A percentile compares a stretch with the other conserved stretches of the same genome.
Conservation (phyloP, 2,797 vertebrate genomes). For the Sciurus vulgaris region DNA sequence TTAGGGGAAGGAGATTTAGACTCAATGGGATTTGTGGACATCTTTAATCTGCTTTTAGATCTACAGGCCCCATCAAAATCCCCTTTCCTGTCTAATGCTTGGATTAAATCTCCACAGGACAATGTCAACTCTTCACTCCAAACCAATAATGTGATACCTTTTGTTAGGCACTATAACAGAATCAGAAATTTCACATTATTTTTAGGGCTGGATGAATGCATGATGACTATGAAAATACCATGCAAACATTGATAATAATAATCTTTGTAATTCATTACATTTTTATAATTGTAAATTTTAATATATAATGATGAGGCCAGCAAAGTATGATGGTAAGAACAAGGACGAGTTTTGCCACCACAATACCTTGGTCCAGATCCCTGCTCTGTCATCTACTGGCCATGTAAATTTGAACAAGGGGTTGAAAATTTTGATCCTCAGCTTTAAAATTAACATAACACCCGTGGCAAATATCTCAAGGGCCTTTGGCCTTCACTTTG, state of each 20-base stretch:
- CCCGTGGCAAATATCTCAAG: neutral
- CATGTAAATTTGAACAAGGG: neutral
- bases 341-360: neutral
- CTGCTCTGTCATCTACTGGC: neutral
- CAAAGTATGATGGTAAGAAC: neutral
- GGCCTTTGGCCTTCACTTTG: no score
- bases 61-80: neutral
- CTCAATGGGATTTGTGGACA: neutral
- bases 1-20: neutral
- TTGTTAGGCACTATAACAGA: neutral
- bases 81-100: neutral
- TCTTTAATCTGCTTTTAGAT: neutral
- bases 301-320: neutral
- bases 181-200: neutral
- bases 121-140: neutral
- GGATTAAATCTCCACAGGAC: neutral
- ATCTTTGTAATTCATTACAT: neutral
- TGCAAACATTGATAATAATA: neutral
- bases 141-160: rapidly evolving
- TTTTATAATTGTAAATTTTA: neutral
- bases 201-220: neutral
- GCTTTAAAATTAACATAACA: neutral
- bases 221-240: neutral
- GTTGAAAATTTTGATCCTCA: neutral
- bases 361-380: neutral